A percentile compares a stretch with the other conserved stretches of the same genome.
These are phyloP conservation scores for Mesoligia furuncula DNA, from an alignment of 2,888 invertebrate species.

Conservation along the genomic window DNA sequence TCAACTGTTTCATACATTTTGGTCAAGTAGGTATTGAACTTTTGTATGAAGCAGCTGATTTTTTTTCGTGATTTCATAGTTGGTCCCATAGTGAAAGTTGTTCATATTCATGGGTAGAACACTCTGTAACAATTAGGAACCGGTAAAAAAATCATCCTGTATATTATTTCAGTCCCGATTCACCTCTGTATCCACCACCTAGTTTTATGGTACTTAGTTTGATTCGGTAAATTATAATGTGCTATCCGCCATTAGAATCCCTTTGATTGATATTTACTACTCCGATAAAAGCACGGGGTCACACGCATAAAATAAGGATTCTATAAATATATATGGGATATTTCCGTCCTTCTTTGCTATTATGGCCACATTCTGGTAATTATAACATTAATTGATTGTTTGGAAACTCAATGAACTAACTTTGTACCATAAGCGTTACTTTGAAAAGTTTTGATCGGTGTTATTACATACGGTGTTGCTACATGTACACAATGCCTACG, in stretches of 20 bases:
- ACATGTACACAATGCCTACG: slow-evolving; percentile 1
- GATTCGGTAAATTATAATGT: not conserved
- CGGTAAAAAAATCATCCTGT: too few relatives aligned
- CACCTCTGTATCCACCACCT: too few relatives aligned
- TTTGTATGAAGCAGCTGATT: too few relatives aligned
- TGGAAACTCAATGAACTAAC: slow-evolving; percentile 11
- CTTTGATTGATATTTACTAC: slow-evolving; percentile 23
- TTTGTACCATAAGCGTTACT: not conserved
- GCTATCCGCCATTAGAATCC: not conserved
- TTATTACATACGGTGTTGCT: too few relatives aligned
- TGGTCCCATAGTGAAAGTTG: too few relatives aligned
- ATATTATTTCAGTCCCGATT: too few relatives aligned
- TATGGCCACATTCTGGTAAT: slow-evolving; percentile 7
- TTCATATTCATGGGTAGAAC: too few relatives aligned
- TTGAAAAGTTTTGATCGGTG: slow-evolving; percentile 25
- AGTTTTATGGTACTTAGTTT: too few relatives aligned
- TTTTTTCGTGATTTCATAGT: too few relatives aligned
- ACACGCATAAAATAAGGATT: slow-evolving; percentile 30
- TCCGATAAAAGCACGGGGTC: slow-evolving; percentile 30
- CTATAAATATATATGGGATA: slow-evolving; percentile 37
- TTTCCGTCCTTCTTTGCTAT: slow-evolving; percentile 22
- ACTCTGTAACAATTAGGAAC: too few relatives aligned
- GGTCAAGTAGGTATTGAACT: too few relatives aligned
- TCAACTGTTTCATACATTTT: too few relatives aligned
- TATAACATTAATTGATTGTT: slow-evolving; percentile 31